Base-by-base conservation (phyloP, 1,140 invertebrate species). In the Drosophila leontia region DNA sequence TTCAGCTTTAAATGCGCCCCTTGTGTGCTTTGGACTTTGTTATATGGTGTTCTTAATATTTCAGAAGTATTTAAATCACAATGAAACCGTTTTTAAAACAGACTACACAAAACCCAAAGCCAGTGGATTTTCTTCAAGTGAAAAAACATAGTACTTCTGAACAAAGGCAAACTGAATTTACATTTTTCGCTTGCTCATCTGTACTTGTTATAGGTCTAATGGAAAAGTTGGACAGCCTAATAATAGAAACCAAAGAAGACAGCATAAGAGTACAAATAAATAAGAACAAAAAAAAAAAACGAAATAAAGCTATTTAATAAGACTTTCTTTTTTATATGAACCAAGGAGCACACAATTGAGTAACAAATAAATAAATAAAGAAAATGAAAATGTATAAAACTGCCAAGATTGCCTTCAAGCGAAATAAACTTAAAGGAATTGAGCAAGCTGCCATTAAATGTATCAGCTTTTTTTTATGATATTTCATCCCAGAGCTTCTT, bases 191-290 rank as follows among this genome's bases (percentile, higher is more conserved):
- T n/a, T n/a, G 19, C 12, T 35, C 17, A 42, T 19, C 34, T 13
- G 2, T n/a, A 37, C 60, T 50, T 68, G 32, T 12, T 26, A 34
- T 39, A n/a, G 35, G 29, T 35, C 56, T 64, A 64, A 50, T 64
- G 63, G 68, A 68, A 50, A 68, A 67, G 62, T 68, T 68, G 61
- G 17, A 37, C 23, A 26, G 34, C 35, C 61, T 34, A 68, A 67
- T 68, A 68, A 68, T 19, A 39, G 4, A 35, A 51, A 23, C 34
- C 42, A 50, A 39, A 48, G 44, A 67, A 51, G 9, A 26, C 35
- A 42, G 12, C 37, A 26, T 35, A 4, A 4, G 17, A 7, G 42
- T 3, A 26, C 26, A 67, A 37, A 68, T 15, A 19, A 39, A 68
- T 65, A 35, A 17, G 13, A 35, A 26, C 44, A 11, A n/a, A n/a